These are phyloP conservation scores for Epirrita christyi DNA, from an alignment of 2,888 invertebrate genomes.

Conservation along the genomic window DNA sequence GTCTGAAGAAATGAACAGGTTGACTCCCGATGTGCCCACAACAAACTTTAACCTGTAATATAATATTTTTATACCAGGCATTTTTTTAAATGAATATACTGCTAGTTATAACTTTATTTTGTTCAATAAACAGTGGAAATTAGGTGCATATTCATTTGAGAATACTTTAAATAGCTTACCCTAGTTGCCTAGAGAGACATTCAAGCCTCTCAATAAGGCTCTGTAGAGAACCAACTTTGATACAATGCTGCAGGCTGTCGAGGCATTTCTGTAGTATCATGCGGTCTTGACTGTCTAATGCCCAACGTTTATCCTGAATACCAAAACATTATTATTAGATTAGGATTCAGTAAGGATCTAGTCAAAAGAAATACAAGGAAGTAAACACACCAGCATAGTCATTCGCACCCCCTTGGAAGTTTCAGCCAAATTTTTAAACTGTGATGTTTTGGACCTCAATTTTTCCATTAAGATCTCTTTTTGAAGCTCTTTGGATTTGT, in stretches of 20 bases:
- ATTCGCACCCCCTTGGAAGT: constrained; percentile 95
- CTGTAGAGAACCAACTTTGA: constrained; percentile 95
- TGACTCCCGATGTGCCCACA: constrained; percentile 91
- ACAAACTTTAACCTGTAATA: constrained; percentile 92
- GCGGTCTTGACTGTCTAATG: constrained; percentile 93
- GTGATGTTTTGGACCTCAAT: constrained; percentile 92
- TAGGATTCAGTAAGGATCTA: background rate
- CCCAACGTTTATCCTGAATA: constrained; percentile 93
- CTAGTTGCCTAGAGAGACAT: constrained; percentile 94
- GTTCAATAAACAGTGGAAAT: too few species aligned
- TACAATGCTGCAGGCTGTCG: constrained; percentile 96
- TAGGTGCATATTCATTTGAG: too few species aligned
- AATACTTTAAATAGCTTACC: constrained; percentile 78
- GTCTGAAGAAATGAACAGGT: constrained; percentile 96
- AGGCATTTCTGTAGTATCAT: constrained; percentile 95
- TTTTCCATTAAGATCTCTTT: constrained; percentile 96
- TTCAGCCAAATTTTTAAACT: constrained; percentile 92
- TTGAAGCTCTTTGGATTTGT: constrained; percentile 85
- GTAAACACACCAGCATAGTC: constrained; percentile 89
- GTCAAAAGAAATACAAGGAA: constrained; percentile 1
- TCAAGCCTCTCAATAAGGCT: constrained; percentile 96
- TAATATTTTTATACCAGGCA: constrained; percentile 1
- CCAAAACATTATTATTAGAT: constrained; percentile 13
- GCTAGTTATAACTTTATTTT: too few species aligned
- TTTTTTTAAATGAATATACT: too few species aligned